Conservation (phyloP, 1,140 invertebrate genomes). For the Euwallacea fornicatus region DNA sequence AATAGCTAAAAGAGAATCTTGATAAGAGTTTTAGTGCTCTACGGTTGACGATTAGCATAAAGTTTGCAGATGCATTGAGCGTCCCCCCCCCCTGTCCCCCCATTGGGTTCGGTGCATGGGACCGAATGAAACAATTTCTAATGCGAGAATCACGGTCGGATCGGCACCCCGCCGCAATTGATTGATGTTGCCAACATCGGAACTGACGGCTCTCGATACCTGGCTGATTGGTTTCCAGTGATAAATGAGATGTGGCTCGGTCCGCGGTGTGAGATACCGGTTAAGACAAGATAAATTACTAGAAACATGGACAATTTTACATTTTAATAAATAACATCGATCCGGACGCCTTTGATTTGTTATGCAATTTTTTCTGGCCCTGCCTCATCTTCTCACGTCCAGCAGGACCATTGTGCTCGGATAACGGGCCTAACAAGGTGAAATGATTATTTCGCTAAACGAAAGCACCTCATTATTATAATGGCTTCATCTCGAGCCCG, state of each 20-base stretch:
- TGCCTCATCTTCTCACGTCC: constrained; percentile 18
- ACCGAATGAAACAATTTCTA: constrained; percentile 32
- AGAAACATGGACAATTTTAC: constrained; percentile 36
- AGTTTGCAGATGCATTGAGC: too few relatives aligned
- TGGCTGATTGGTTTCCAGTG: constrained; percentile 49
- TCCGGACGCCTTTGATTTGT: constrained; percentile 30
- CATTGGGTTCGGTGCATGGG: neutral
- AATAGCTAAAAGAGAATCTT: constrained; percentile 2
- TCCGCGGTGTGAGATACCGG: constrained; percentile 45
- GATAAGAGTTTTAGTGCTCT: neutral
- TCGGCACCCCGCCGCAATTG: constrained; percentile 39
- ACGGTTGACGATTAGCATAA: too few relatives aligned
- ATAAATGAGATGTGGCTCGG: constrained; percentile 49
- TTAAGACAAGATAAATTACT: constrained; percentile 49
- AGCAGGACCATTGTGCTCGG: neutral
- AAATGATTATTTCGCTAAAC: neutral
- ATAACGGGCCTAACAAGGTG: too few relatives aligned
- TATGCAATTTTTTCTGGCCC: constrained; percentile 25
- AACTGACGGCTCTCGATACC: constrained; percentile 47
- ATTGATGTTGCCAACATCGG: constrained; percentile 47
- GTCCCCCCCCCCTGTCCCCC: too few relatives aligned
- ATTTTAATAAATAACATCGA: constrained; percentile 42
- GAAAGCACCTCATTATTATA: neutral
- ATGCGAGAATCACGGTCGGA: constrained; percentile 33
- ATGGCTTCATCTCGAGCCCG: constrained; percentile 2